Base-by-base conservation (phyloP, 2,797 vertebrate species). In the Gobio occitaniae region DNA sequence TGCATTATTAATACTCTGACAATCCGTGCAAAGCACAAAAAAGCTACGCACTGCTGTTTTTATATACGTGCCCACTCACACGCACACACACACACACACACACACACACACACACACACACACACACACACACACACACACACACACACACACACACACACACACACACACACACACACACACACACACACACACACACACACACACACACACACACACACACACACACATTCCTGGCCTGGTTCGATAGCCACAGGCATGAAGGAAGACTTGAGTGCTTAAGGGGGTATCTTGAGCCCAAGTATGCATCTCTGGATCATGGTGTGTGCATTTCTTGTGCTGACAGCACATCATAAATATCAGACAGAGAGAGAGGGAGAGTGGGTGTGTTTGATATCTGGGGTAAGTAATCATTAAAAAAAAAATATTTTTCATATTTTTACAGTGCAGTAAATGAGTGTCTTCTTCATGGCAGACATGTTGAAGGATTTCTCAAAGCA, bases 1-100 rank as follows among this genome's bases (percentile, higher is more conserved):
- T 84, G 54, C 66, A 84, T 84, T 84, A 84, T 84, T 84, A 84
- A 84, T 84, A 61, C 16, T 66, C 82, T 77, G 36, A 68, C 72
- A 84, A 84, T 69, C 65, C 3, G 17, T 72, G 19, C 54, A 69
- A 70, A 70, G 66, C n/a, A 84, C 66, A 83, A 59, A 85, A 63
- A 72, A 83, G 25, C 48, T 70, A 84, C n/a, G 21, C 65, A 48
- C 75, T 25, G 54, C 38, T 61, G 12, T 9, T 25, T 71, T 63
- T 29, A 84, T 63, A 75, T 52, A 82, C 71, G 11, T 63, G 72
- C 83, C 50, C 75, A 59, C 83, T 59, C 48, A 36, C 75, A 29
- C n/a, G 15, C 38, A 72, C 1, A 83, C 70, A 76, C 75, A 25
- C 25, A 25, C 25, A 25, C 25, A 25, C 25, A 25, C 25, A 79